Evolutionary conservation across 2,888 invertebrate genomes (phyloP).

Genomic region (Pristionchus arcanus): DNA sequence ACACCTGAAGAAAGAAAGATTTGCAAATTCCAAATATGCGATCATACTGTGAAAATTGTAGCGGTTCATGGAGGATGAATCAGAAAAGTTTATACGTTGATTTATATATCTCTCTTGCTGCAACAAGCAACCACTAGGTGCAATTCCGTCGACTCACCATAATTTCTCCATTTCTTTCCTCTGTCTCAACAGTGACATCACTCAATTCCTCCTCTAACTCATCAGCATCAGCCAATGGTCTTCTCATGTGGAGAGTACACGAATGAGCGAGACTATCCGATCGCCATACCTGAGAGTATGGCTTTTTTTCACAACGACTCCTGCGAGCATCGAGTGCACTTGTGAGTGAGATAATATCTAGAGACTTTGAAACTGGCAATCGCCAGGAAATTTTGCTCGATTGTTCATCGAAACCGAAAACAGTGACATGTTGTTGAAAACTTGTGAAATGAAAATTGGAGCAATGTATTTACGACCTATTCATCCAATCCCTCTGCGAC

Average conservation of each 20-base stretch:
- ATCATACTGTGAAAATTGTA: too few relatives aligned
- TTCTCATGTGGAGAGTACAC: constrained; percentile 49
- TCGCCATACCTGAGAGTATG: constrained; percentile 14
- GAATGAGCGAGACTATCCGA: constrained; percentile 20
- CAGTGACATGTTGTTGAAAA: too few relatives aligned
- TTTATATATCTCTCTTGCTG: too few relatives aligned
- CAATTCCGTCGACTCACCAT: constrained; percentile 24
- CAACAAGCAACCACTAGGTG: too few relatives aligned
- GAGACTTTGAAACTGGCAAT: too few relatives aligned
- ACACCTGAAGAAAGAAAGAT: background rate
- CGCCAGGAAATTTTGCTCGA: too few relatives aligned
- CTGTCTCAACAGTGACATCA: background rate
- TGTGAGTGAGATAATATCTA: too few relatives aligned
- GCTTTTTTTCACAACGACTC: background rate
- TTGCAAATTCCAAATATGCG: too few relatives aligned
- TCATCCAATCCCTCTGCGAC: background rate
- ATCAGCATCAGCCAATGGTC: constrained; percentile 47
- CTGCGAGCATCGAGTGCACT: background rate
- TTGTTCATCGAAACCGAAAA: too few relatives aligned
- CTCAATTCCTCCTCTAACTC: constrained; percentile 21
- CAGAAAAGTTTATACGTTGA: too few relatives aligned
- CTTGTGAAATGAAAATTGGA: background rate
- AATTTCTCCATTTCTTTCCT: constrained; percentile 43
- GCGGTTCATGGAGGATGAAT: too few relatives aligned
- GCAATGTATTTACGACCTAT: background rate